Conservation (phyloP, 2,888 invertebrate genomes). For the Andricus quercusramuli region DNA sequence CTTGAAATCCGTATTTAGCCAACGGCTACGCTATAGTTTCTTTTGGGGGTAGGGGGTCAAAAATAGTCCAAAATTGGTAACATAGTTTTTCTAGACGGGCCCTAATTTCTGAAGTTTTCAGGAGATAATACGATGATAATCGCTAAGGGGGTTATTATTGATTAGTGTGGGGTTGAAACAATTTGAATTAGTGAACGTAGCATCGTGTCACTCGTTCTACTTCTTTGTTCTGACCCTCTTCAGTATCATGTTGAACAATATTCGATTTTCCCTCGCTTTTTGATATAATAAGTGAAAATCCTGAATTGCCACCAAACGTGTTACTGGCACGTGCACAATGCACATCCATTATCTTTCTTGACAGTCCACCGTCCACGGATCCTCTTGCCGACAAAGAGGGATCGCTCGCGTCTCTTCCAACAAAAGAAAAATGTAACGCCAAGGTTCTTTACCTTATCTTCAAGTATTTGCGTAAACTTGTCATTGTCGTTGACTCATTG, state of each 20-base stretch:
- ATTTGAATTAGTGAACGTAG: slow-evolving; percentile 38
- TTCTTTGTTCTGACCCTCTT: slow-evolving; percentile 42
- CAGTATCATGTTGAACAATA: slow-evolving; percentile 31
- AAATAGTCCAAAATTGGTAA: too few relatives aligned
- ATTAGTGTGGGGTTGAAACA: slow-evolving; percentile 5
- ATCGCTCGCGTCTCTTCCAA: neutral
- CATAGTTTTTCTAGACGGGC: too few relatives aligned
- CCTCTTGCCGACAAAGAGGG: slow-evolving; percentile 17
- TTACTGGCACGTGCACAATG: slow-evolving; percentile 56
- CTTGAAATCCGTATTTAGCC: too few relatives aligned
- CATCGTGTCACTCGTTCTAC: slow-evolving; percentile 44
- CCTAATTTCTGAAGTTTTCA: too few relatives aligned
- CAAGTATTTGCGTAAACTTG: slow-evolving; percentile 13
- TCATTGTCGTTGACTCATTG: neutral
- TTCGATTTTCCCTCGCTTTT: slow-evolving; percentile 32
- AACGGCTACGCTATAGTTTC: too few relatives aligned
- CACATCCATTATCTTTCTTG: slow-evolving; percentile 49
- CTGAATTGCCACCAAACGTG: slow-evolving; percentile 43
- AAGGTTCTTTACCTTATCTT: slow-evolving; percentile 27
- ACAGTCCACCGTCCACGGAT: slow-evolving; percentile 30
- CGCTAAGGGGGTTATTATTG: neutral
- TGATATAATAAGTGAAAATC: slow-evolving; percentile 16
- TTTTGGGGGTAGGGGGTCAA: too few relatives aligned
- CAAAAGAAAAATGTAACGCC: slow-evolving; percentile 25
- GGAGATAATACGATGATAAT: neutral